Evolutionary conservation across 2,888 invertebrate genomes (phyloP).

Genomic region (Pyrgus malvae): DNA sequence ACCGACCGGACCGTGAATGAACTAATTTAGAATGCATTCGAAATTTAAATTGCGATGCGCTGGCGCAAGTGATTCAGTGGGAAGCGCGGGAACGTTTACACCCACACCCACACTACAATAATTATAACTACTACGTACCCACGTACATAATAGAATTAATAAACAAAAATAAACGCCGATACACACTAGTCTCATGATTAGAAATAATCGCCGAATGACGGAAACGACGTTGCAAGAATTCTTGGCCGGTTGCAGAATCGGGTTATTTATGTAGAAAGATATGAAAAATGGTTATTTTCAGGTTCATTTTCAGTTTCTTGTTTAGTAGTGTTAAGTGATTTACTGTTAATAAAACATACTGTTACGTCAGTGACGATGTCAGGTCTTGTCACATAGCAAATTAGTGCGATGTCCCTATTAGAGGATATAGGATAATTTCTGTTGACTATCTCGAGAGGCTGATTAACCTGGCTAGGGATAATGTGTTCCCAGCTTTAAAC

Average conservation of each 20-base stretch:
- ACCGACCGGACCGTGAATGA: slow-evolving; percentile 42
- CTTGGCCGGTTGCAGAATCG: slow-evolving; percentile 15
- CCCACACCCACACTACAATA: slow-evolving; percentile 13
- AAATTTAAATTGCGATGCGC: slow-evolving; percentile 40
- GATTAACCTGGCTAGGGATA: too few species aligned
- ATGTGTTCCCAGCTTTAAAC: too few species aligned
- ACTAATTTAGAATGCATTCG: slow-evolving; percentile 45
- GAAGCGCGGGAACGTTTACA: slow-evolving; percentile 15
- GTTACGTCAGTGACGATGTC: not conserved
- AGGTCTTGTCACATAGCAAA: too few species aligned
- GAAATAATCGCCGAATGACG: slow-evolving; percentile 22
- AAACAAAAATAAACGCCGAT: slow-evolving; percentile 32
- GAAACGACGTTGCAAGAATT: slow-evolving; percentile 15
- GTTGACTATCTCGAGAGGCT: not conserved
- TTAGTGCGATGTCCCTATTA: not conserved
- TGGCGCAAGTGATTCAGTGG: slow-evolving; percentile 40
- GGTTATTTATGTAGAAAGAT: slow-evolving; percentile 6
- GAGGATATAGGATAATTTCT: not conserved
- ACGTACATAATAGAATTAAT: not conserved
- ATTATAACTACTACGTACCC: slow-evolving; percentile 1
- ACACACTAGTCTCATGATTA: slow-evolving; percentile 19
- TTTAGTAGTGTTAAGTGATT: slow-evolving; percentile 1
- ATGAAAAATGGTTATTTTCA: slow-evolving; percentile 9
- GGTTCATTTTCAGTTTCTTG: not conserved
- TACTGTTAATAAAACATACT: not conserved